Evolutionary conservation across 1,140 invertebrate genomes (phyloP), one percentile per base, ranked within the genome.

Genomic region (Cotesia vestalis): DNA sequence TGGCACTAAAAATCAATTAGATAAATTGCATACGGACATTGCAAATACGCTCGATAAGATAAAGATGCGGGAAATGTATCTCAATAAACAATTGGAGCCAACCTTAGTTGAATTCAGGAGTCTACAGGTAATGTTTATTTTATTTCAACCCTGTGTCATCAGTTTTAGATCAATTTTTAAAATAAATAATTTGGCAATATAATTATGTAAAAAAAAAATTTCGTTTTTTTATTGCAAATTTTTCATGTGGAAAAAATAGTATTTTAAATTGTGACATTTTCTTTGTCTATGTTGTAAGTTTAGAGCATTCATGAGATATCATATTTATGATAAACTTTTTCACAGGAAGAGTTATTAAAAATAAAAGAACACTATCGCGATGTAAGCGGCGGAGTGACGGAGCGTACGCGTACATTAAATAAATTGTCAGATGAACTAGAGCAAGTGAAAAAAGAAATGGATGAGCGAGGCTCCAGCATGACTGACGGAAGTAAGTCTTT

Each of bases 401-500:
- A 96, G 80, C 89, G 94, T 75, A 95, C 95, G 76, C 90, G 93
- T 78, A 87, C 89, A 75, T 86, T 98, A 73, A 92, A 92, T 69
- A 93, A 95, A 86, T 87, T 98, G 11, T 93, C 92, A 6, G 94
- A 96, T 78, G 94, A 96, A 82, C 88, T 98, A 40, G 95, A 97
- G 74, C 90, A 91, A 78, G 89, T 97, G 2, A 97, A 98, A 85
- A 94, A 94, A 81, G 94, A 97, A 84, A 96, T 97, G 89, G 96
- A 98, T 83, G 95, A 97, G 78, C 89, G 94, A 81, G 95, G 96
- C 3, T 93, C 92, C 61, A 94, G 92, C 71, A 97, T 97, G 94
- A 96, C 95, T 36, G 96, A 98, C 88, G 95, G 95, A 88, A 95
- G 92, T 93, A 83, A 88, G 90, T 88, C 59, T 66, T 52, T 69